Conservation (phyloP, 2,113 vertebrate genomes). For the Bagarius yarrelli region DNA sequence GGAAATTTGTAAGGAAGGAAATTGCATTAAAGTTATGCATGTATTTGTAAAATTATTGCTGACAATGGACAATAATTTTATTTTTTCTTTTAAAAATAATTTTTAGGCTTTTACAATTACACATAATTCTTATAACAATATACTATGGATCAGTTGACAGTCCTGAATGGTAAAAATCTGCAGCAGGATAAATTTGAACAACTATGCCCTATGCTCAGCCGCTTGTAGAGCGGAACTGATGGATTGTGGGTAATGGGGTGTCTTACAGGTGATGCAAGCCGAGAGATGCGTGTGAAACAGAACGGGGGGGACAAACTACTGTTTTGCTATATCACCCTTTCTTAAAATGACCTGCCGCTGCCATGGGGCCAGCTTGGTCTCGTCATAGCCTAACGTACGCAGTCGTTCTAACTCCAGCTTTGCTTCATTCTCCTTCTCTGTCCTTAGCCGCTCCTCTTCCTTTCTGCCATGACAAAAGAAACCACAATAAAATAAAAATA, state of each 20-base stretch:
- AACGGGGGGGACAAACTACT: constrained; percentile 63
- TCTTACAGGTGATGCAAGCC: constrained; percentile 9
- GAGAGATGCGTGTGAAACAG: constrained; percentile 10
- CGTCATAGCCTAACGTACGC: constrained; percentile 91
- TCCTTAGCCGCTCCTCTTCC: constrained; percentile 79
- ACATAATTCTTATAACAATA: not conserved
- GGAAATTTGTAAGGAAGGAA: not conserved
- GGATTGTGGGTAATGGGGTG: constrained; percentile 12
- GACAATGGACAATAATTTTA: constrained; percentile 1
- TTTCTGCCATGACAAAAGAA: constrained; percentile 69
- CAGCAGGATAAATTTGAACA: constrained; percentile 1
- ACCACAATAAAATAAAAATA: not conserved
- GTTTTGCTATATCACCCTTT: constrained; percentile 93
- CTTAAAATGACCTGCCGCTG: constrained; percentile 95
- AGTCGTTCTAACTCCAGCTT: constrained; percentile 88
- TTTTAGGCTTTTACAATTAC: constrained; percentile 19
- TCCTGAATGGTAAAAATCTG: constrained; percentile 2
- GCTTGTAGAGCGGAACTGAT: constrained; percentile 12
- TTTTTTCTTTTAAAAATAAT: not conserved
- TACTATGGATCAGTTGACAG: not conserved
- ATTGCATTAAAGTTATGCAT: not conserved
- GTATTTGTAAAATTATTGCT: not conserved
- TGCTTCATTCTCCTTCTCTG: constrained; percentile 80
- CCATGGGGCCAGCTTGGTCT: constrained; percentile 95
- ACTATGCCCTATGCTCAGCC: not conserved